Conservation (phyloP, 2,797 vertebrate species). For the Crypturellus tataupa region DNA sequence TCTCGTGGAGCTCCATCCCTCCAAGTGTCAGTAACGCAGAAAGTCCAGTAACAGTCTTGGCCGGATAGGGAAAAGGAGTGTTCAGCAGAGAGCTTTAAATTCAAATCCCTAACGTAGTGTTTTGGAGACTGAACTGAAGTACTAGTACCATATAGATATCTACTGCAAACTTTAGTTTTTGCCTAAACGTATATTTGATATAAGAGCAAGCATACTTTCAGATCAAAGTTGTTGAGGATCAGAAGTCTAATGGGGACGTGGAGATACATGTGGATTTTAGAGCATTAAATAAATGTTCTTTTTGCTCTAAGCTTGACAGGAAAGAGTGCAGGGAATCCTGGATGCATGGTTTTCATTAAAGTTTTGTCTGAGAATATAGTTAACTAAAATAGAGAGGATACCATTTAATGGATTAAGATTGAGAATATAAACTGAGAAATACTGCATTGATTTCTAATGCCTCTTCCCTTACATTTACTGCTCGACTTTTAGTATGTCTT, state of each 20-base stretch:
- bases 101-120: neutral
- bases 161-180: neutral
- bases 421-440: neutral
- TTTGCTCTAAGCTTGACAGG: neutral
- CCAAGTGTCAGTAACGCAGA: neutral
- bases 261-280: neutral
- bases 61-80: neutral
- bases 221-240: neutral
- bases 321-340: neutral
- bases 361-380: neutral
- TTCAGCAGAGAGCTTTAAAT: neutral
- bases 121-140: neutral
- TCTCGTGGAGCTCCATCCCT: neutral
- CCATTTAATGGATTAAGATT: neutral
- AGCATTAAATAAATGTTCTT: neutral
- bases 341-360: neutral
- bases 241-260: neutral
- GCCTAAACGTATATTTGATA: neutral
- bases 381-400: neutral
- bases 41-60: neutral
- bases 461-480: neutral
- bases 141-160: neutral
- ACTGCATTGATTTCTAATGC: neutral
- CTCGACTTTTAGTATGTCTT: neutral
- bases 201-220: neutral